These are phyloP conservation scores for Diadophis punctatus DNA, from an alignment of 2,113 vertebrate genomes.

Conservation along the genomic window DNA sequence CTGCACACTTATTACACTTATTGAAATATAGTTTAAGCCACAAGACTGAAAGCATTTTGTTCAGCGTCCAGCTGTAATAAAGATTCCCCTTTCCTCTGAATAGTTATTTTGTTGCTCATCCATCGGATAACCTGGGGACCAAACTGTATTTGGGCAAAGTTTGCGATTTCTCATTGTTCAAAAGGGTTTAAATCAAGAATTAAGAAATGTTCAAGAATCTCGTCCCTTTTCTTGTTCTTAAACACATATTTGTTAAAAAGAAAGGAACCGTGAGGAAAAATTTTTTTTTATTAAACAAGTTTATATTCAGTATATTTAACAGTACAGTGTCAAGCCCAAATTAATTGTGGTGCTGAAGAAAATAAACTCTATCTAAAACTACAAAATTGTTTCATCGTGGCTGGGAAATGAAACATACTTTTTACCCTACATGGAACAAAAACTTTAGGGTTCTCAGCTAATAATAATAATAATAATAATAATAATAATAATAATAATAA, in stretches of 20 bases:
- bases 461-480: no score
- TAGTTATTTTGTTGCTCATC: constrained; percentile 63
- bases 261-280: constrained; percentile 1
- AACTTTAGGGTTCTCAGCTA: not conserved
- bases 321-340: not conserved
- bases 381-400: constrained; percentile 28
- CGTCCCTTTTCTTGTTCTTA: constrained; percentile 18
- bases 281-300: not conserved
- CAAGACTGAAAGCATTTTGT: constrained; percentile 49
- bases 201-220: constrained; percentile 45
- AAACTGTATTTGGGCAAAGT: constrained; percentile 50
- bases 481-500: no score
- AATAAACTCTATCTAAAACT: constrained; percentile 18
- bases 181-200: constrained; percentile 58
- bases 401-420: not conserved
- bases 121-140: constrained; percentile 50
- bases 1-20: constrained; percentile 47
- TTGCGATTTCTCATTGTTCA: constrained; percentile 50
- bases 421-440: constrained; percentile 37
- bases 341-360: not conserved
- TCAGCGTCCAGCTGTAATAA: constrained; percentile 56
- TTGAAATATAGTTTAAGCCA: constrained; percentile 45
- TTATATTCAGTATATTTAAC: not conserved
- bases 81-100: not conserved
- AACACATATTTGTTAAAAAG: constrained; percentile 42